A percentile compares a stretch with the other conserved stretches of the same genome.
Conservation (phyloP, 2,797 vertebrate genomes). For the Lepilemur ruficaudatus region DNA sequence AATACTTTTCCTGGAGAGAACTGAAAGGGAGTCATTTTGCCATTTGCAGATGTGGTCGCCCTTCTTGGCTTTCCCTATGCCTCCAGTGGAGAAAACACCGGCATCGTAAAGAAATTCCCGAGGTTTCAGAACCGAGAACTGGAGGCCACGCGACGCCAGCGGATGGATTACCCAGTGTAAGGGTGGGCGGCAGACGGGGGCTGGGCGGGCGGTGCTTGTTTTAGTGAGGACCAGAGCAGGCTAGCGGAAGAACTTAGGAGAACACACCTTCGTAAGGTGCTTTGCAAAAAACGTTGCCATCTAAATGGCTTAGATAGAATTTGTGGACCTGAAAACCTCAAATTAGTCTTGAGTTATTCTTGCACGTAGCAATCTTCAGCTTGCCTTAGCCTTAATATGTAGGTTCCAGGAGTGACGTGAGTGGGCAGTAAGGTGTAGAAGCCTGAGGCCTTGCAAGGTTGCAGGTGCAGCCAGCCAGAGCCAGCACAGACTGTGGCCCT, state of each 20-base stretch:
- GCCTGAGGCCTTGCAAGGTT: neutral
- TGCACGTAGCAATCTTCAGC: neutral
- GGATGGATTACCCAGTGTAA: slow-evolving; percentile 90
- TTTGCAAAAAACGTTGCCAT: neutral
- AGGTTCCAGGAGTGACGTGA: neutral
- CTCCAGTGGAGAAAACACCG: slow-evolving; percentile 90
- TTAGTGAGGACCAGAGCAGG: neutral
- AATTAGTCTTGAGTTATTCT: neutral
- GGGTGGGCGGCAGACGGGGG: slow-evolving; percentile 37
- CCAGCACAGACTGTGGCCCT: neutral
- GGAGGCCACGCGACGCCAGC: slow-evolving; percentile 86
- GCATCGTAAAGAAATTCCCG: slow-evolving; percentile 89
- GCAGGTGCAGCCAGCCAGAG: neutral
- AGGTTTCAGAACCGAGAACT: slow-evolving; percentile 89
- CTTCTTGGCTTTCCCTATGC: slow-evolving; percentile 91
- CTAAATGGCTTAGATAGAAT: neutral
- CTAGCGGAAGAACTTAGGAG: neutral
- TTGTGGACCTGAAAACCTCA: neutral
- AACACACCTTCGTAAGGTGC: neutral
- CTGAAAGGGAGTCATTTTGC: slow-evolving; percentile 54
- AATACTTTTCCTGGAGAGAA: neutral
- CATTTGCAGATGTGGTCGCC: slow-evolving; percentile 86
- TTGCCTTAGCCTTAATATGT: neutral
- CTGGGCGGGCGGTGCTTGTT: rapidly evolving
- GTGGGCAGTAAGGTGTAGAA: neutral